Conservation (phyloP, 2,113 vertebrate species). For the Axis porcinus region DNA sequence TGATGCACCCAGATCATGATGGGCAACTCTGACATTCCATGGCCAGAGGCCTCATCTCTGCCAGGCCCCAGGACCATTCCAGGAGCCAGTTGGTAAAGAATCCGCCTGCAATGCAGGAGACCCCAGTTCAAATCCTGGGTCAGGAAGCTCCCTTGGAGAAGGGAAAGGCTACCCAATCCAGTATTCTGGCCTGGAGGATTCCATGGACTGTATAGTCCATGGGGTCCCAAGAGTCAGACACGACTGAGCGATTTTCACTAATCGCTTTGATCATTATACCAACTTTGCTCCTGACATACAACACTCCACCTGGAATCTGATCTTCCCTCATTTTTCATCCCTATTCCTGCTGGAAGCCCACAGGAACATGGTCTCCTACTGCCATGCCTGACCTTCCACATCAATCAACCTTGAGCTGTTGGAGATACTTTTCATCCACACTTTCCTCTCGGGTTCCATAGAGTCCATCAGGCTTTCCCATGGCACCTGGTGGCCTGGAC, state of each 20-base stretch:
- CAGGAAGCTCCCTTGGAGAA: rapidly evolving
- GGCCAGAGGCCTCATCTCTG: neutral
- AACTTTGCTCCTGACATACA: neutral
- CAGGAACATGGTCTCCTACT: too few species aligned
- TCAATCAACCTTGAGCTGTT: too few species aligned
- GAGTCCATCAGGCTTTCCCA: too few species aligned
- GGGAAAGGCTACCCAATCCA: rapidly evolving
- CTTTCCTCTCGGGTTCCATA: too few species aligned
- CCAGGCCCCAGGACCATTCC: neutral
- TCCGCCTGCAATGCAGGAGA: rapidly evolving
- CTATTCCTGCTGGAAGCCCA: too few species aligned
- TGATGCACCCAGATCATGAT: neutral
- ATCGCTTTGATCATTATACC: neutral
- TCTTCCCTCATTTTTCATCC: neutral
- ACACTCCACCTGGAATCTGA: rapidly evolving
- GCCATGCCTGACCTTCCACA: too few species aligned
- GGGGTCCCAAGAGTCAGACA: neutral
- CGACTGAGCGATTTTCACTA: rapidly evolving
- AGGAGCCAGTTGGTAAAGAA: neutral
- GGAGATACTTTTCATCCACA: too few species aligned
- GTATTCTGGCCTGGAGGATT: neutral
- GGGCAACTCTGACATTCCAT: neutral
- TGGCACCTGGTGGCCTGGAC: too few species aligned
- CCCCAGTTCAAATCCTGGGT: too few species aligned
- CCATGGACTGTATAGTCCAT: neutral